Evolutionary conservation across 2,888 invertebrate genomes (phyloP).

Genomic region (Aproaerema taeniolella): DNA sequence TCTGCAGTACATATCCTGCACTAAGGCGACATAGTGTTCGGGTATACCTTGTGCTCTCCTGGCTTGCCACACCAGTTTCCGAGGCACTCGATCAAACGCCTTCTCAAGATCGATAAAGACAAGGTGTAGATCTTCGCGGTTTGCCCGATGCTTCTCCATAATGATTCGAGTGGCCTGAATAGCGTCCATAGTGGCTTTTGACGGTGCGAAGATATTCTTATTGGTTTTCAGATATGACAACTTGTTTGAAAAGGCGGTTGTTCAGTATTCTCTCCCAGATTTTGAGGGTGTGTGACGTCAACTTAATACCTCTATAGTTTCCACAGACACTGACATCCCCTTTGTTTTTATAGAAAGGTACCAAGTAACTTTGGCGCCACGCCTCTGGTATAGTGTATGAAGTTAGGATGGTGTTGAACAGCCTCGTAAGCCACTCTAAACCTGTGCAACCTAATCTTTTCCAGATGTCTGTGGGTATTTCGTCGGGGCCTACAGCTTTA

Average conservation of each 20-base stretch:
- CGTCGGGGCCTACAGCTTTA: conserved; percentile 11
- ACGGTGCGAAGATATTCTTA: conserved; percentile 12
- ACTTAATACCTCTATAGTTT: conserved; percentile 13
- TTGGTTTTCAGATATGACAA: conserved; percentile 15
- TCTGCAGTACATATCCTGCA: conserved; percentile 5
- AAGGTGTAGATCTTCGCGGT: not conserved
- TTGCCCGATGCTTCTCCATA: not conserved
- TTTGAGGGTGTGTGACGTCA: conserved; percentile 12
- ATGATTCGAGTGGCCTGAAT: not conserved
- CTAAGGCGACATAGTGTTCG: not conserved
- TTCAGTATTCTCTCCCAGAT: conserved; percentile 14
- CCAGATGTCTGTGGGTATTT: conserved; percentile 14
- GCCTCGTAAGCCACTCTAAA: not conserved
- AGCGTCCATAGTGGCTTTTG: not conserved
- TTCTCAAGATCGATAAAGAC: conserved; percentile 14
- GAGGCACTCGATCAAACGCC: conserved; percentile 12
- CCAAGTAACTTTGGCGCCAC: conserved; percentile 6
- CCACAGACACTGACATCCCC: conserved; percentile 9
- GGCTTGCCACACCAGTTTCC: conserved; percentile 10
- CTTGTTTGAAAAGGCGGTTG: conserved; percentile 3
- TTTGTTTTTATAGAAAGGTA: conserved; percentile 15
- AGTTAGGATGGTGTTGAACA: not conserved
- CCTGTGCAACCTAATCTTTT: conserved; percentile 6
- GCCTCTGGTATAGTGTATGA: conserved; percentile 1
- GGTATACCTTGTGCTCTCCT: conserved; percentile 3